Base-by-base conservation (phyloP, 1,140 invertebrate genomes). In the Calliphora vicina region DNA sequence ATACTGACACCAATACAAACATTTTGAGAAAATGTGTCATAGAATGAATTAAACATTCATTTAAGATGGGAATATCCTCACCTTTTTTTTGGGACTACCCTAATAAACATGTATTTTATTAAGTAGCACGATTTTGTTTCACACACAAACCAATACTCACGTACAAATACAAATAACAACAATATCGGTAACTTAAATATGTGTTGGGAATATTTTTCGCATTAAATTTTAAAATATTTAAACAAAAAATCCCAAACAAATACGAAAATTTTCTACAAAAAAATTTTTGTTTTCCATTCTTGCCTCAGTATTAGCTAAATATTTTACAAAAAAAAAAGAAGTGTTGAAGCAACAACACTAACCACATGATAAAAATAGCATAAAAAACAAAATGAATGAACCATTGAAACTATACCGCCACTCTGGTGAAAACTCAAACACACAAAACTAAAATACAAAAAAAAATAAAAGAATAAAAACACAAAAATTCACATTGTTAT, bases 171-270 rank as follows among this genome's bases (percentile, higher is more conserved):
- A 57, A 15, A 57, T 57, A 57, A n/a, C 50, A 35, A 35, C 35
- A 23, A 67, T 67, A 67, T 67, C 61, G 20, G 23, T 67, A 67
- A 23, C 20, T 67, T 9, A 67, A 67, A 4, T 10, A 67, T 25
- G 20, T 25, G n/a, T 67, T 67, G 61, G n/a, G 61, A 67, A 67
- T 67, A 67, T 67, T 67, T 57, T 57, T 67, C n/a, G 20, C n/a
- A 67, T 67, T 67, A 67, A 67, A 23, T 67, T 67, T 67, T 50
- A 12, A 23, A 67, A 67, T 67, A 5, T 67, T 23, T 17, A 50
- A 50, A 50, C 12, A 50, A 50, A 50, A 35, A 57, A 57, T 57
- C 13, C 61, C 13, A 67, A 67, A 67, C 8, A 67, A 20, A 67
- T 67, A 67, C 1, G n/a, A 17, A 57, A 0, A 17, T 35, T 35